A percentile compares a stretch with the other conserved stretches of the same genome.
phyloP scores from a whole-genome alignment of 2,888 invertebrate species.

The Andrena flavipes region DNA sequence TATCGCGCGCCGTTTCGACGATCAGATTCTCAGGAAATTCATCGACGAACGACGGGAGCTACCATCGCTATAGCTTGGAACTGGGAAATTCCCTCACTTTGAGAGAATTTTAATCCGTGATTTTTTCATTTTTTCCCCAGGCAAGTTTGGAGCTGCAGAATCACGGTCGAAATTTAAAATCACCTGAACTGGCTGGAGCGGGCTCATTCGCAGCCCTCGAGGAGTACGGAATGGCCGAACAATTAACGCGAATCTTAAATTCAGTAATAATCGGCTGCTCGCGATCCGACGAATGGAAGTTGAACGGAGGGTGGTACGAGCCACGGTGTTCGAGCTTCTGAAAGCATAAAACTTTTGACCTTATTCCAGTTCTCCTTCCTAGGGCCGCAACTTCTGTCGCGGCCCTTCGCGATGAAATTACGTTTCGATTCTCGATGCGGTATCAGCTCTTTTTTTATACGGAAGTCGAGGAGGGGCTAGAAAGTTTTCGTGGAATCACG shows the following conservation, averaged over 20 bases:
- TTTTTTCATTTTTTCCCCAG: not conserved
- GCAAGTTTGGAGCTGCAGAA: slow-evolving; percentile 3
- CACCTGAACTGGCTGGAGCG: not conserved
- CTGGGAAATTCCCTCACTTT: not conserved
- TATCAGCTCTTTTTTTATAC: slow-evolving; percentile 16
- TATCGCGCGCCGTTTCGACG: not conserved
- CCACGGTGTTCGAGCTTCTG: slow-evolving; percentile 40
- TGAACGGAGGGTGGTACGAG: slow-evolving; percentile 27
- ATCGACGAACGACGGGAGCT: not conserved
- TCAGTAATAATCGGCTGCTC: slow-evolving; percentile 55
- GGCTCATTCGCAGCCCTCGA: slow-evolving; percentile 24
- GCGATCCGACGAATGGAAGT: slow-evolving; percentile 29
- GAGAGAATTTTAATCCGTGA: not conserved
- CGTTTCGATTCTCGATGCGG: slow-evolving; percentile 58
- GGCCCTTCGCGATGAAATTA: slow-evolving; percentile 59
- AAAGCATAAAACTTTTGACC: slow-evolving; percentile 58
- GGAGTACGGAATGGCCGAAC: slow-evolving; percentile 38
- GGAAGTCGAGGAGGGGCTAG: not conserved
- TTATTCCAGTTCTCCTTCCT: slow-evolving; percentile 42
- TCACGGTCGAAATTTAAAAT: slow-evolving; percentile 47
- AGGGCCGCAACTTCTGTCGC: slow-evolving; percentile 64
- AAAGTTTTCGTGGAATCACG: slow-evolving; percentile 35
- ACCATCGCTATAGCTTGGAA: no score
- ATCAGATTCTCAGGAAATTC: slow-evolving; percentile 8
- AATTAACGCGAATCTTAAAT: slow-evolving; percentile 59